Evolutionary conservation across 1,140 invertebrate species (phyloP), one percentile per base, ranked within the genome.

Genomic region (Drosophila truncata): DNA sequence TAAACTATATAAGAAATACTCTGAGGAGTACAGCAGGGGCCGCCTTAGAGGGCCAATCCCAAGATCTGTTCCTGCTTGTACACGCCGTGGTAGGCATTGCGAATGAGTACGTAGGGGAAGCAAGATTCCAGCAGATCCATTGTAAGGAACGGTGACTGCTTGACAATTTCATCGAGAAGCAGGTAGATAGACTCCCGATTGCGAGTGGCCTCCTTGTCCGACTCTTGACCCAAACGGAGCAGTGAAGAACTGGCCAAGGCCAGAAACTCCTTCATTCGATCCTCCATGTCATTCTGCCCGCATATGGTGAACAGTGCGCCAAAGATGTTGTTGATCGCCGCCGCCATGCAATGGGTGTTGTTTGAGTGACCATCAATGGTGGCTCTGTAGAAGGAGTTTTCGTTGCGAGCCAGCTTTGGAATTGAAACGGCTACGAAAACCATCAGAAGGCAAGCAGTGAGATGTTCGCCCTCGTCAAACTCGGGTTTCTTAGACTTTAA

Each of bases 381-480:
- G 6, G 98, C 97, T 84, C 96, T 94, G 93, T 98, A 98, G 77
- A 97, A 97, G 0, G 97, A 98, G 50, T 95, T 95, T 57, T 99
- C 98, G 78, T 95, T 97, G 58, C 97, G 95, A 1, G 99, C 98
- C n/a, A 99, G 94, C 93, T 98, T 98, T 5, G 99, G 99, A 80
- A 99, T 96, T 0, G 98, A 98, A 31, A 99, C 98, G 0, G 99
- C 99, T 2, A 99, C 97, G 93, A 99, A 99, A 6, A 99, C 99
- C 98, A 99, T 99, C 20, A 99, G 93, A 8, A 99, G 94, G 93
- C 99, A 99, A 2, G 99, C 97, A 27, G 98, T 94, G 16, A 98
- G 94, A 94, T 99, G 99, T 83, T 99, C 98, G 27, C 94, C 94
- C 75, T 99, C 98, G 66, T 97, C 97, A 2, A 95, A 93, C 80